Evolutionary conservation across 2,113 vertebrate species (phyloP).

Genomic region (Cebidichthys violaceus): DNA sequence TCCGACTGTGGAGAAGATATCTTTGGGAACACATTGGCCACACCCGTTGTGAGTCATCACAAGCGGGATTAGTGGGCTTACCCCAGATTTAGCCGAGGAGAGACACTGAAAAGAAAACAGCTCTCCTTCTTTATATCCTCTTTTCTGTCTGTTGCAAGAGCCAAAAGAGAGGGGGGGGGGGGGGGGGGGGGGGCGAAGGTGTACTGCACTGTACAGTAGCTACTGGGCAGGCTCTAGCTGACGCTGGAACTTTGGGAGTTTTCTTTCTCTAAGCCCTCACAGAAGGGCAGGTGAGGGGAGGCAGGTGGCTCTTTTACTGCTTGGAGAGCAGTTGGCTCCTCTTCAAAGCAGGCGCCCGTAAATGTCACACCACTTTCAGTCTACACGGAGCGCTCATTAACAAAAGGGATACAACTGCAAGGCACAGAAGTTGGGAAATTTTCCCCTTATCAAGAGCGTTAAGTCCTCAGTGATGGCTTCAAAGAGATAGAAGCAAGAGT

Average conservation of each 20-base stretch:
- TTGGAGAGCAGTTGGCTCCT: slow-evolving; percentile 75
- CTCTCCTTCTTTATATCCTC: slow-evolving; percentile 74
- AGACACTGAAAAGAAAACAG: slow-evolving; percentile 80
- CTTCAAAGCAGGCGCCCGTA: slow-evolving; percentile 75
- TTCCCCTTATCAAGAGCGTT: slow-evolving; percentile 43
- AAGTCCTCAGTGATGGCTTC: slow-evolving; percentile 5
- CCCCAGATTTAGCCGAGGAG: slow-evolving; percentile 78
- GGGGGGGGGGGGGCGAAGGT: slow-evolving; percentile 59
- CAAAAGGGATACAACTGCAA: slow-evolving; percentile 64
- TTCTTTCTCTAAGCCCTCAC: slow-evolving; percentile 72
- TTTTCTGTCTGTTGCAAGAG: slow-evolving; percentile 77
- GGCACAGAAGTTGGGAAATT: slow-evolving; percentile 43
- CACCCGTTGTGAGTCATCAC: slow-evolving; percentile 81
- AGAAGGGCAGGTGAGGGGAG: slow-evolving; percentile 80
- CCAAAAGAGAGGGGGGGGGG: slow-evolving; percentile 56
- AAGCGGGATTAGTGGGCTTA: slow-evolving; percentile 78
- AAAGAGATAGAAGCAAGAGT: slow-evolving; percentile 1
- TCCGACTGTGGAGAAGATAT: slow-evolving; percentile 76
- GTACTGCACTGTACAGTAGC: slow-evolving; percentile 66
- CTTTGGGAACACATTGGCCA: slow-evolving; percentile 79
- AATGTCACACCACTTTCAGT: slow-evolving; percentile 73
- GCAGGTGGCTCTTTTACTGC: slow-evolving; percentile 81
- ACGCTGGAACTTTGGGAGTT: slow-evolving; percentile 55
- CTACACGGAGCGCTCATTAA: slow-evolving; percentile 57
- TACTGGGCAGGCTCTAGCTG: slow-evolving; percentile 58